Percentiles rank a stretch among this genome's conserved stretches.
These are phyloP conservation scores for Oryzias woworae DNA, from an alignment of 2,113 vertebrate genomes.

Conservation along the genomic window DNA sequence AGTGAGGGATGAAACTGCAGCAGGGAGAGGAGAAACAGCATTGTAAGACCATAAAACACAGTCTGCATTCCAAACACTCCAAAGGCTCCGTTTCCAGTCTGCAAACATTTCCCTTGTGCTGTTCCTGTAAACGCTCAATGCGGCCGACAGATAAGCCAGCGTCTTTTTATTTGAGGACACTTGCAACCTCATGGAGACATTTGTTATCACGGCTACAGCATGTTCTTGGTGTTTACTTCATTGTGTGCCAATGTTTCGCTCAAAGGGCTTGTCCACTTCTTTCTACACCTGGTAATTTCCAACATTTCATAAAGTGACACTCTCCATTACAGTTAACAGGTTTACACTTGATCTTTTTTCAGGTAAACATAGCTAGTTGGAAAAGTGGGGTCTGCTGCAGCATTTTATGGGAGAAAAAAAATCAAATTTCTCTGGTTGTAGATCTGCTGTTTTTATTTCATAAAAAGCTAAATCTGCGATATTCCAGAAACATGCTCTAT, in stretches of 20 bases:
- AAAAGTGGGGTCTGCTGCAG: slow-evolving; percentile 17
- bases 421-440: neutral
- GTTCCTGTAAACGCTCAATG: neutral
- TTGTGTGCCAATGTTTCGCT: neutral
- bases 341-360: slow-evolving; percentile 10
- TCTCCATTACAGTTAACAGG: slow-evolving; percentile 7
- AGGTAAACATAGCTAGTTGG: slow-evolving; percentile 20
- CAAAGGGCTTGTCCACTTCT: slow-evolving; percentile 3
- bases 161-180: slow-evolving; percentile 10
- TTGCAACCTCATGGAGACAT: slow-evolving; percentile 3
- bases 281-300: slow-evolving; percentile 5
- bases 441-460: neutral
- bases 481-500: neutral
- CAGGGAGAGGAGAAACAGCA: slow-evolving; percentile 16
- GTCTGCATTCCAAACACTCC: slow-evolving; percentile 34
- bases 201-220: slow-evolving; percentile 3
- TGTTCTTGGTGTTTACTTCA: slow-evolving; percentile 4
- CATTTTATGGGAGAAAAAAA: neutral
- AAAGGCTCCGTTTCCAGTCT: slow-evolving; percentile 9
- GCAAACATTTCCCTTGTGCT: no score
- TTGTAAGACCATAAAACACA: neutral
- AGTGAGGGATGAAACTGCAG: slow-evolving; percentile 24
- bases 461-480: neutral
- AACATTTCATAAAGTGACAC: slow-evolving; percentile 15
- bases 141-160: slow-evolving; percentile 6